Conservation (phyloP, 2,797 vertebrate genomes). For the Acanthis flammea region DNA sequence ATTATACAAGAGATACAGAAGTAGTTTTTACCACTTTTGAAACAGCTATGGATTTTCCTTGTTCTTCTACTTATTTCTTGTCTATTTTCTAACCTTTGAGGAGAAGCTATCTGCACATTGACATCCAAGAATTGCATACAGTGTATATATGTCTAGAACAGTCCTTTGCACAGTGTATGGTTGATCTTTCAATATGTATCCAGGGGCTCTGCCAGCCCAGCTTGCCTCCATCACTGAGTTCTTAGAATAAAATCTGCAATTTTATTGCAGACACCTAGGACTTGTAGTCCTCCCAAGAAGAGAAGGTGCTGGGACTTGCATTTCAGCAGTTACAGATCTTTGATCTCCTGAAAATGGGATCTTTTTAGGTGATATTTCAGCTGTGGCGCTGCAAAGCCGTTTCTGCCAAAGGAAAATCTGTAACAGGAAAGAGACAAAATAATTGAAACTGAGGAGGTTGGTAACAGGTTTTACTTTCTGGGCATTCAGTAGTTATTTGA, state of each 20-base stretch:
- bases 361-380: background rate
- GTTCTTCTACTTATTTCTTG: background rate
- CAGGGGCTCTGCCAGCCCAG: background rate
- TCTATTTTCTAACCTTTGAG: background rate
- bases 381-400: background rate
- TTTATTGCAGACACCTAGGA: background rate
- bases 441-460: background rate
- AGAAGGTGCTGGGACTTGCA: background rate
- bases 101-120: background rate
- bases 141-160: background rate
- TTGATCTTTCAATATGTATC: background rate
- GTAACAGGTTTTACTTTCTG: background rate
- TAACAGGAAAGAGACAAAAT: background rate
- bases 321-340: background rate
- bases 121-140: rapidly evolving
- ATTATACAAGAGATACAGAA: background rate
- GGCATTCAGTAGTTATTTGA: background rate
- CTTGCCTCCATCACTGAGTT: background rate
- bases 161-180: background rate
- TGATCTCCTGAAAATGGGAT: background rate
- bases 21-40: background rate
- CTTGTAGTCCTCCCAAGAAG: background rate
- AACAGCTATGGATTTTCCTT: background rate
- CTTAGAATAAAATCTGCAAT: background rate
- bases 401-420: background rate